Percentiles rank a stretch among this genome's conserved stretches.
Conservation (phyloP, 2,113 vertebrate species). For the Chlamydotis undulata region DNA sequence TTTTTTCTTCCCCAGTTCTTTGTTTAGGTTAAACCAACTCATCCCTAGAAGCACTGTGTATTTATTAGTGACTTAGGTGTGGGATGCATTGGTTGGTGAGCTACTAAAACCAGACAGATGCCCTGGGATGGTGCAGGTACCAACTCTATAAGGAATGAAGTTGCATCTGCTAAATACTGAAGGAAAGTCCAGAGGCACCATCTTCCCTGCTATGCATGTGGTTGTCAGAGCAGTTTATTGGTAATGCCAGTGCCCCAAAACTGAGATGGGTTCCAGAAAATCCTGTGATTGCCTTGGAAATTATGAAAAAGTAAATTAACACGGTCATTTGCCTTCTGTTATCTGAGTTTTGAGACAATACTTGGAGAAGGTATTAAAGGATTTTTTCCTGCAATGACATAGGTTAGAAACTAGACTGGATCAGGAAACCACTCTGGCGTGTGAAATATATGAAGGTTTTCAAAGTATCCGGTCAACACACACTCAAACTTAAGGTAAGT, state of each 20-base stretch:
- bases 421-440: not conserved
- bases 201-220: not conserved
- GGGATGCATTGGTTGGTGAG: not conserved
- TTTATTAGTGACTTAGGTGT: not conserved
- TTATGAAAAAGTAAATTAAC: not conserved
- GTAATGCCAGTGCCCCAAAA: not conserved
- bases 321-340: not conserved
- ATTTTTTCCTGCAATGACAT: not conserved
- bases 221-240: not conserved
- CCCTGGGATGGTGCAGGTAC: not conserved
- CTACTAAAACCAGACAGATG: not conserved
- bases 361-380: not conserved
- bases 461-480: not conserved
- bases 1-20: not conserved
- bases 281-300: not conserved
- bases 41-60: rapidly evolving
- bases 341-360: not conserved
- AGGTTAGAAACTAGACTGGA: not conserved
- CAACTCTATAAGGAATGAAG: not conserved
- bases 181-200: not conserved
- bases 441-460: not conserved
- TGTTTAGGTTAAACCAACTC: not conserved
- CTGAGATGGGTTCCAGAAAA: not conserved
- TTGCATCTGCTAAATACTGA: not conserved
- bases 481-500: not conserved